Base-by-base conservation (phyloP, 2,888 invertebrate species). In the Dynastes hyllus region DNA sequence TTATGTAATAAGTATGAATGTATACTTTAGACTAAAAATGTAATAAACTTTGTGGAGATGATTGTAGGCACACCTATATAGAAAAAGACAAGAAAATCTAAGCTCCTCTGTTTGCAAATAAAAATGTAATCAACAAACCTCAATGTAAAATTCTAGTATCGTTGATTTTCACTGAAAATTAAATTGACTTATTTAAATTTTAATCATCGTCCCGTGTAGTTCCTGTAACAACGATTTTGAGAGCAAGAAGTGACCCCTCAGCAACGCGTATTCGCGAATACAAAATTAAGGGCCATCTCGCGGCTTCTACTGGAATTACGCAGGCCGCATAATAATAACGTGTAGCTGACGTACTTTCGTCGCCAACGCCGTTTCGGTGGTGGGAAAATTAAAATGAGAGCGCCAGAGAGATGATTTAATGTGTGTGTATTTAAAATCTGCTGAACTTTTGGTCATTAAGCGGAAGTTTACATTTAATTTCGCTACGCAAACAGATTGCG, bases 391-490 rank as follows among this genome's bases (percentile, higher is more conserved):
- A 73, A 73, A 73, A 73, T 22, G 55, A 58, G 37, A 37, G 58
- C 73, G 58, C 37, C 58, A 22, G 9, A 6, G 69, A 67, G 73
- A 73, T 73, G 73, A 73, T 73, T 73, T 73, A 73, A 61, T 61
- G 58, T 73, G 45, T 73, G 58, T 73, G 73, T 73, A 73, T 58
- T 58, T 73, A 73, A 73, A 73, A 58, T 58, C 73, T 73, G 73
- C 73, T 73, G 73, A 73, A 73, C 73, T 73, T 73, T 73, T 73
- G 58, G 58, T 58, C 58, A 73, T 73, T 73, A 73, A 27, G 22
- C 73, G 73, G 22, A 73, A 73, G 73, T 73, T 73, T 73, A 73
- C 73, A 73, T 73, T 73, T 73, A 73, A 73, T 73, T 73, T 73
- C 73, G 73, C 51, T 73, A 58, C 11, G 73, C 73, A 73, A 73